Evolutionary conservation across 2,797 vertebrate species (phyloP).

Genomic region (Sebastes diploproa): DNA sequence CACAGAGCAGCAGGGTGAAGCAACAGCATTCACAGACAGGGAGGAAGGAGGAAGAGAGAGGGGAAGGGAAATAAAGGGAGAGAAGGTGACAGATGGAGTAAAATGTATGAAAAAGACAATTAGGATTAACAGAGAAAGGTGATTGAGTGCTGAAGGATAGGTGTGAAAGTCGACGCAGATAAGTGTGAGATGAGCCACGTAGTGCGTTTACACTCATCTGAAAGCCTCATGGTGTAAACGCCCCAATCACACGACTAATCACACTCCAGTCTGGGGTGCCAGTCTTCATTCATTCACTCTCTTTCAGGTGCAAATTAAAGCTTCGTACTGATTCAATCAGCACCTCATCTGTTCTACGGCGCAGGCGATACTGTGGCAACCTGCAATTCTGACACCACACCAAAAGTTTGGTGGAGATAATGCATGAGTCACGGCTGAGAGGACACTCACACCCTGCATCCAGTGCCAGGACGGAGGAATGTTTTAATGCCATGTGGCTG

Average conservation of each 20-base stretch:
- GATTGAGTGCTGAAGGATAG: conserved; percentile 10
- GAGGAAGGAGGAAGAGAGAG: not conserved
- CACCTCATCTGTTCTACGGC: conserved; percentile 7
- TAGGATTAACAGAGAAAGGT: conserved; percentile 8
- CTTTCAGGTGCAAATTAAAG: conserved; percentile 68
- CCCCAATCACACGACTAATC: conserved; percentile 41
- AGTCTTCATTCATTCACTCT: not conserved
- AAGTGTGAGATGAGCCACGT: conserved; percentile 41
- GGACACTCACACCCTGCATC: conserved; percentile 37
- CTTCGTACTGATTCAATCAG: conserved; percentile 35
- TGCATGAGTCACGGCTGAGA: conserved; percentile 50
- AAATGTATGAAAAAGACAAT: conserved; percentile 26
- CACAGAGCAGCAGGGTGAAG: conserved; percentile 29
- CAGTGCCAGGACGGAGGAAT: conserved; percentile 58
- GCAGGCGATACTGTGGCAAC: not conserved
- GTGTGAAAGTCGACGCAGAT: conserved; percentile 42
- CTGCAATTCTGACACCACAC: conserved; percentile 6
- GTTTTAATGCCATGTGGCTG: conserved; percentile 39
- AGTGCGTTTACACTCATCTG: conserved; percentile 38
- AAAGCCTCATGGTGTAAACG: conserved; percentile 21
- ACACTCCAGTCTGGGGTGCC: conserved; percentile 32
- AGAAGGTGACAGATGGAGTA: conserved; percentile 15
- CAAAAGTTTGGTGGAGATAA: conserved; percentile 22
- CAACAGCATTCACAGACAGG: conserved; percentile 39
- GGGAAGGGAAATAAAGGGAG: not conserved